These are phyloP conservation scores for Lypha dubia DNA, from an alignment of 2,888 invertebrate genomes.

Conservation along the genomic window DNA sequence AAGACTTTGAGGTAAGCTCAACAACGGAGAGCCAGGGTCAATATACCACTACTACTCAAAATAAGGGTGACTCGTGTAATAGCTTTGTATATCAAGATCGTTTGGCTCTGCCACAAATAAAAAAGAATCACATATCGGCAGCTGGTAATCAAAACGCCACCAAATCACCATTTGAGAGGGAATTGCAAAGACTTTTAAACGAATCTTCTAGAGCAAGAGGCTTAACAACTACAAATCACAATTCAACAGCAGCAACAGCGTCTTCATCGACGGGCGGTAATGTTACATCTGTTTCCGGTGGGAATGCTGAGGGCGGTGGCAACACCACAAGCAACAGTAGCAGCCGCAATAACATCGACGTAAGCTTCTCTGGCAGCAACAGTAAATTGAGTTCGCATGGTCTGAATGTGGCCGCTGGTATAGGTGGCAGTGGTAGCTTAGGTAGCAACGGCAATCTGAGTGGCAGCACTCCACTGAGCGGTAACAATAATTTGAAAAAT, in stretches of 20 bases:
- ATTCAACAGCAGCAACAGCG: conserved; percentile 71
- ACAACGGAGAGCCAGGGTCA: conserved; percentile 84
- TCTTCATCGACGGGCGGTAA: conserved; percentile 74
- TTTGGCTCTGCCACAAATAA: conserved; percentile 72
- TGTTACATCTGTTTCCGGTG: conserved; percentile 73
- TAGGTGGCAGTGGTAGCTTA: conserved; percentile 75
- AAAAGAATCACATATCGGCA: conserved; percentile 72
- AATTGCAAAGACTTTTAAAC: conserved; percentile 90
- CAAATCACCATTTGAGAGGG: conserved; percentile 90
- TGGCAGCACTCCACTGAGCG: conserved; percentile 80
- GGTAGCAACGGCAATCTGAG: conserved; percentile 81
- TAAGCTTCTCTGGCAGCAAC: conserved; percentile 81
- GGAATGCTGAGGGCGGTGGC: conserved; percentile 73
- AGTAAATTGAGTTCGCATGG: conserved; percentile 80
- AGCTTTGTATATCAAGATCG: conserved; percentile 86
- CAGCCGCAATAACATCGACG: conserved; percentile 80
- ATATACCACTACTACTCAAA: conserved; percentile 85
- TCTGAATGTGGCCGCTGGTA: conserved; percentile 73
- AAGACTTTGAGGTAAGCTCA: conserved; percentile 83
- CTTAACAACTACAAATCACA: conserved; percentile 74
- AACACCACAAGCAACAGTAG: conserved; percentile 79
- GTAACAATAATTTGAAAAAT: conserved; percentile 77
- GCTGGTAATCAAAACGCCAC: conserved; percentile 73
- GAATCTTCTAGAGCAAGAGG: conserved; percentile 84
- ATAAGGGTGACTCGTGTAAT: conserved; percentile 86